Conservation (phyloP, 1,140 invertebrate genomes). For the Aphidius ervi region DNA sequence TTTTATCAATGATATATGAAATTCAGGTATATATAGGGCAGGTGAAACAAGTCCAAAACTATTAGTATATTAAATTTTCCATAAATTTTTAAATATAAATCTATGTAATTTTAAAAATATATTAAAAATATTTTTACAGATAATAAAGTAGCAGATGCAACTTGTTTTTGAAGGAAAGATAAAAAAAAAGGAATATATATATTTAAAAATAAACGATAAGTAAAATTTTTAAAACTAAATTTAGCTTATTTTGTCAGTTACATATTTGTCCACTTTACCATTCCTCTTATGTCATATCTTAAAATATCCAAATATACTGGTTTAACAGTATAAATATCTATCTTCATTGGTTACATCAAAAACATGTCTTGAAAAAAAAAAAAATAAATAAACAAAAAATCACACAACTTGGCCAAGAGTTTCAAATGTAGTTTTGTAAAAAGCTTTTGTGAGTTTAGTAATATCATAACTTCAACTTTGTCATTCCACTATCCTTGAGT, state of each 20-base stretch:
- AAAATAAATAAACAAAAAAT: conserved; percentile 5
- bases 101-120: not conserved
- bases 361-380: too few species aligned
- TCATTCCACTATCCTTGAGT: conserved; percentile 26
- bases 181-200: not conserved
- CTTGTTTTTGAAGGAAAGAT: too few species aligned
- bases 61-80: not conserved
- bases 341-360: too few species aligned
- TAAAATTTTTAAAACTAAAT: too few species aligned
- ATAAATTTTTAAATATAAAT: conserved; percentile 8
- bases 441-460: conserved; percentile 42
- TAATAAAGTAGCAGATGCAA: too few species aligned
- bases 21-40: conserved; percentile 5
- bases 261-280: too few species aligned
- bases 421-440: conserved; percentile 39
- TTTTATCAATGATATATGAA: not conserved
- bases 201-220: not conserved
- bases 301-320: too few species aligned
- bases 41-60: not conserved
- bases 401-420: conserved; percentile 19
- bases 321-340: too few species aligned
- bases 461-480: conserved; percentile 41
- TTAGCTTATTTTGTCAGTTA: too few species aligned
- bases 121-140: too few species aligned
- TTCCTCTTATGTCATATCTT: too few species aligned